A percentile compares a stretch with the other conserved stretches of the same genome.
These are phyloP conservation scores for Papilio dardanus DNA, from an alignment of 1,140 invertebrate genomes.

Conservation along the genomic window DNA sequence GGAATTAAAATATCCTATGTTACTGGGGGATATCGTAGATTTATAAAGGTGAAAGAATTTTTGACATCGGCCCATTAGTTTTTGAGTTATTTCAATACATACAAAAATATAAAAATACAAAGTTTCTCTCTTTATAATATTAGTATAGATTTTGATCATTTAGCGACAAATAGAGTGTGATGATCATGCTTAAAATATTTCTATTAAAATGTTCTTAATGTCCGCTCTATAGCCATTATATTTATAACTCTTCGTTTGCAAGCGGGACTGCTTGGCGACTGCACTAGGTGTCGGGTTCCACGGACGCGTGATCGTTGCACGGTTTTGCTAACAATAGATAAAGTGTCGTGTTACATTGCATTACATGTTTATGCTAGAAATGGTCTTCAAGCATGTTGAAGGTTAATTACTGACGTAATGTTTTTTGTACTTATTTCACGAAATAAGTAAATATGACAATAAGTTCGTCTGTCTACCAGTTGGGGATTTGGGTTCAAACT, in stretches of 20 bases:
- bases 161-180: no score
- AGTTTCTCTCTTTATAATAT: no score
- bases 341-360: not conserved
- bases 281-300: not conserved
- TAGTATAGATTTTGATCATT: no score
- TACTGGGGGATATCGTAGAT: no score
- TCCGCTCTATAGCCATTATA: not conserved
- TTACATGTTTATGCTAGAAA: not conserved
- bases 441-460: not conserved
- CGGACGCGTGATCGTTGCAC: constrained; percentile 4
- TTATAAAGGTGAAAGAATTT: no score
- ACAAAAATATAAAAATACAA: no score
- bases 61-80: no score
- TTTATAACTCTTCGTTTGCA: not conserved
- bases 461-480: no score
- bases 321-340: not conserved
- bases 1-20: no score
- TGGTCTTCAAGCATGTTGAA: not conserved
- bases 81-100: no score
- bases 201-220: not conserved
- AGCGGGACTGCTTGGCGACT: constrained; percentile 6
- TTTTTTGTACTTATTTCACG: constrained; percentile 2
- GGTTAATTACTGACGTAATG: not conserved
- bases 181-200: not conserved
- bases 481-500: no score